Evolutionary conservation across 2,888 invertebrate genomes (phyloP), one percentile per base, ranked within the genome.

Genomic region (Portevinia maculata): DNA sequence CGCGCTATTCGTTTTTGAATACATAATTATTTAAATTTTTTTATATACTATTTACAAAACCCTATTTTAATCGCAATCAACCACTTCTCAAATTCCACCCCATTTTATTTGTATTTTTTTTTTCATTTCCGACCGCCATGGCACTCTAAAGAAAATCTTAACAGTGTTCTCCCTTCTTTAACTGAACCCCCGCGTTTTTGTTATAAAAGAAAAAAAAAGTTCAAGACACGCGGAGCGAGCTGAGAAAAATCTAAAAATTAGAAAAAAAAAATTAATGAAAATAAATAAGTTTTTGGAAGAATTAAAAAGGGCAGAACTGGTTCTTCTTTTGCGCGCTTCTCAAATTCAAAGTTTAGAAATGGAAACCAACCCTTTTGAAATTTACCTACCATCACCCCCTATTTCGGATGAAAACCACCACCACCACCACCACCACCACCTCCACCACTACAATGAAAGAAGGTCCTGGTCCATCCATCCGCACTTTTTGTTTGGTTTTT

Each of bases 301-400:
- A 60, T 76, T 70, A 76, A 60, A n/a, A 70, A 76, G 57, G 75
- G 69, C 44, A 75, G 75, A 60, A 57, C 53, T 69, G 57, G 60
- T 75, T 75, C 69, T 69, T 69, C 52, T 67, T 75, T 44, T 41
- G 41, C 11, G n/a, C 55, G 50, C 32, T 55, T 67, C 24, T 24
- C 37, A n/a, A 30, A 44, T n/a, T 30, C 15, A 17, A 8, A 19
- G n/a, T 15, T 37, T 57, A 9, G 24, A 24, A 59, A 19, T 44
- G 24, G 34, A 67, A 67, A 69, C 41, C 59, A 59, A 75, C 69
- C 75, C 75, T 69, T 76, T 15, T 37, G 9, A 52, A 28, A 34
- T 52, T 44, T 44, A 44, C 24, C 39, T 28, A 19, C 19, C 32
- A 41, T 17, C 44, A 21, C 17, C 30, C n/a, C 44, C 32, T n/a